phyloP scores from a whole-genome alignment of 64 coral and sea anemone species.

The Porites lutea region DNA sequence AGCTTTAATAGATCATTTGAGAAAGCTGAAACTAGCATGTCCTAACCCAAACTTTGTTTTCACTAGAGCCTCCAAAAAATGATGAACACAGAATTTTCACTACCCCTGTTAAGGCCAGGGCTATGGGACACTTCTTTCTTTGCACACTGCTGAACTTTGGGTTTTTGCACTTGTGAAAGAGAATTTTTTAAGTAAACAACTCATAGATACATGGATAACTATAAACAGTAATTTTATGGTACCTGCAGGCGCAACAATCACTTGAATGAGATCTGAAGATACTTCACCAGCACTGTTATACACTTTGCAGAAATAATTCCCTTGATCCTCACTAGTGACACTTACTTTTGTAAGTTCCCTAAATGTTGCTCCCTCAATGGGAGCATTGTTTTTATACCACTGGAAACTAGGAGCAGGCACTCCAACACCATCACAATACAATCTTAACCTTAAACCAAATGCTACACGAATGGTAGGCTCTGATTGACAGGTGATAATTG shows the following conservation, averaged over 20 bases:
- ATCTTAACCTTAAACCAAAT: constrained; percentile 53
- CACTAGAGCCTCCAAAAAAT: no score
- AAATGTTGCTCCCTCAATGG: constrained; percentile 46
- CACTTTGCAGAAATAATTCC: constrained; percentile 72
- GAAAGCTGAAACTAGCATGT: no score
- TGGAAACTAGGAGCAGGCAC: constrained; percentile 85
- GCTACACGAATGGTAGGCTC: constrained; percentile 8
- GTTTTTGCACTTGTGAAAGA: no score
- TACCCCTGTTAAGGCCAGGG: no score
- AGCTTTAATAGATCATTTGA: no score
- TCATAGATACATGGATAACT: neutral
- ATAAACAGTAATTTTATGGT: neutral
- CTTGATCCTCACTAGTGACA: constrained; percentile 73
- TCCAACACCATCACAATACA: constrained; percentile 95
- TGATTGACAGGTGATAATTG: constrained; percentile 69
- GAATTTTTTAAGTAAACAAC: no score
- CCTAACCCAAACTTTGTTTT: no score
- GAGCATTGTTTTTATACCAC: constrained; percentile 79
- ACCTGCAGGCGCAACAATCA: constrained; percentile 27
- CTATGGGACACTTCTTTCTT: no score
- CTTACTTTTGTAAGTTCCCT: constrained; percentile 60
- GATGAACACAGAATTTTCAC: no score
- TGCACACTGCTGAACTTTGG: no score
- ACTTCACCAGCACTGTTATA: constrained; percentile 63
- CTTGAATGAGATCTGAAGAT: constrained; percentile 31